Conservation (phyloP, 2,888 invertebrate genomes). For the Pterobdella sp. region DNA sequence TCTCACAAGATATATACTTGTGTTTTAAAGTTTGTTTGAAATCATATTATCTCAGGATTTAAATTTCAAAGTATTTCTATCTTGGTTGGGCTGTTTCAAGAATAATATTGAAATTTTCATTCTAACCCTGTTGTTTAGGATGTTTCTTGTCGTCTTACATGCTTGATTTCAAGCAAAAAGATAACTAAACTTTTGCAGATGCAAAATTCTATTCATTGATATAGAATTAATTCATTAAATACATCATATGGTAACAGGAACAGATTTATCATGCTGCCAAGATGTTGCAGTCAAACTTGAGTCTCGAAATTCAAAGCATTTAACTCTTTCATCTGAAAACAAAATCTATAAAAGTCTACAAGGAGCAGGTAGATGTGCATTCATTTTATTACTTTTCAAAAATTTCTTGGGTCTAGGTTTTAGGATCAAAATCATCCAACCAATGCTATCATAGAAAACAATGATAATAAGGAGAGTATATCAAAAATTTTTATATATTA, state of each 20-base stretch:
- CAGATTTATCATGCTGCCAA: slow-evolving; percentile 58
- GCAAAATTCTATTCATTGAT: too few species aligned
- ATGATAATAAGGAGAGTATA: too few species aligned
- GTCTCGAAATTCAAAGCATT: slow-evolving; percentile 97
- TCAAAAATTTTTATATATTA: too few species aligned
- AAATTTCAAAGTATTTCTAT: not conserved
- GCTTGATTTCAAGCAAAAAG: slow-evolving; percentile 77
- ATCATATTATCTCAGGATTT: not conserved
- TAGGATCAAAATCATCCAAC: too few species aligned
- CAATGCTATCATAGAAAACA: too few species aligned
- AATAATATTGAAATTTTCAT: not conserved
- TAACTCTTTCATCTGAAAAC: slow-evolving; percentile 96
- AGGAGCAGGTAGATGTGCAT: slow-evolving; percentile 85
- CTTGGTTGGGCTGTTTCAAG: not conserved
- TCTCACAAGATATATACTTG: not conserved
- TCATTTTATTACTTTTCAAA: too few species aligned
- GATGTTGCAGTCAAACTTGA: slow-evolving; percentile 99
- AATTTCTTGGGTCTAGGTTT: too few species aligned
- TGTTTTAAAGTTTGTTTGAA: not conserved
- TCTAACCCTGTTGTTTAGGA: slow-evolving; percentile 56
- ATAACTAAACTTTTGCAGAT: too few species aligned
- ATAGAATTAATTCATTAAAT: too few species aligned
- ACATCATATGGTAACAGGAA: too few species aligned
- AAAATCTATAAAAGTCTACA: slow-evolving; percentile 98
- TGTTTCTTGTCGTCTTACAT: slow-evolving; percentile 93